Percentiles rank a stretch among this genome's conserved stretches.
These are phyloP conservation scores for Poecilobothrus nobilitatus DNA, from an alignment of 2,888 invertebrate species.

Conservation along the genomic window DNA sequence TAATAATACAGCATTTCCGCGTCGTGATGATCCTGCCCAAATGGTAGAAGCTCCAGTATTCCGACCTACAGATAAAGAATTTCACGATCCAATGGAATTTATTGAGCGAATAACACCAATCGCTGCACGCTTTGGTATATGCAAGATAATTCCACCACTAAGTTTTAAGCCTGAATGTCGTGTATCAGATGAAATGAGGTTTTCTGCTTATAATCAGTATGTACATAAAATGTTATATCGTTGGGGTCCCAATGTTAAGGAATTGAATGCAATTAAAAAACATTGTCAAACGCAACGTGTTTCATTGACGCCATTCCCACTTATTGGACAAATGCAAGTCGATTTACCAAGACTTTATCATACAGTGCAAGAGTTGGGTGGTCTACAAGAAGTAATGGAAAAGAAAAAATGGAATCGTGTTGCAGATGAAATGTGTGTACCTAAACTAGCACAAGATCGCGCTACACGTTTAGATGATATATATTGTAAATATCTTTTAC, in stretches of 20 bases:
- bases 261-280: conserved; percentile 75
- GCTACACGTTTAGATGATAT: conserved; percentile 77
- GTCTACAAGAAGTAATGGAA: conserved; percentile 76
- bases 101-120: conserved; percentile 68
- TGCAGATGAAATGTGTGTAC: conserved; percentile 80
- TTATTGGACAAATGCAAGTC: conserved; percentile 85
- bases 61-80: conserved; percentile 72
- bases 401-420: conserved; percentile 83
- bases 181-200: conserved; percentile 74
- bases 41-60: conserved; percentile 70
- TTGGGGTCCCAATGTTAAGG: conserved; percentile 82
- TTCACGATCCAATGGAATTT: conserved; percentile 76
- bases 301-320: conserved; percentile 63
- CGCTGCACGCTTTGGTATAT: conserved; percentile 76
- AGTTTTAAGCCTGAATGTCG: conserved; percentile 74
- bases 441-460: conserved; percentile 68
- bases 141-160: conserved; percentile 75
- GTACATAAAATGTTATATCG: conserved; percentile 77
- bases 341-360: conserved; percentile 79
- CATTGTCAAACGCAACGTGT: conserved; percentile 71
- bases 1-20: conserved; percentile 46
- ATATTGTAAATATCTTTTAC: conserved; percentile 82
- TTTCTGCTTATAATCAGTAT: conserved; percentile 83
- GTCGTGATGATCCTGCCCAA: conserved; percentile 46
- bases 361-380: conserved; percentile 76